phyloP scores from a whole-genome alignment of 2,888 invertebrate species.

The Drosophila meridionalis region DNA sequence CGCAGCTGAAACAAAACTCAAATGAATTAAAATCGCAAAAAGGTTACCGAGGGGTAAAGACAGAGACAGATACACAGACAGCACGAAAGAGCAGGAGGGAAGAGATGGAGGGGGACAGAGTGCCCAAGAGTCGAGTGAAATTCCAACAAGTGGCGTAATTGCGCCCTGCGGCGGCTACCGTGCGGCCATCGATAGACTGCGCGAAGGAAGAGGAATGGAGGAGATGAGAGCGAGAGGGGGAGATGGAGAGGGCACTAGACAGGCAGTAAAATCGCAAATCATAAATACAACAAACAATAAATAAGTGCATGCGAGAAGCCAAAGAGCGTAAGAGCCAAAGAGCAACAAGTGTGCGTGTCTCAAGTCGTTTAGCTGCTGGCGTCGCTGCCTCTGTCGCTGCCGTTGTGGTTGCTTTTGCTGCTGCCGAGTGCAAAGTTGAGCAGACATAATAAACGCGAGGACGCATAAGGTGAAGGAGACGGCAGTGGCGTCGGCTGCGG shows the following conservation, averaged over 20 bases:
- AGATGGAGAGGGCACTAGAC: constrained; percentile 10
- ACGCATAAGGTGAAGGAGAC: constrained; percentile 43
- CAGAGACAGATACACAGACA: constrained; percentile 3
- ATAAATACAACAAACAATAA: constrained; percentile 82
- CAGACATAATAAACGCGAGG: constrained; percentile 67
- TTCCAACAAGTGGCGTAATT: constrained; percentile 82
- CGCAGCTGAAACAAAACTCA: constrained; percentile 69
- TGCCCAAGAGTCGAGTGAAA: constrained; percentile 65
- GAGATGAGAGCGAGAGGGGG: background rate
- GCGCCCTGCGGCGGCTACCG: constrained; percentile 81
- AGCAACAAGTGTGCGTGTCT: constrained; percentile 81
- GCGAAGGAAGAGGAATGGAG: background rate
- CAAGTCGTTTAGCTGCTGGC: constrained; percentile 73
- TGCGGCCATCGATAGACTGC: constrained; percentile 63
- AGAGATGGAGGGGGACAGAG: constrained; percentile 6
- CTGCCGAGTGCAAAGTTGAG: constrained; percentile 78
- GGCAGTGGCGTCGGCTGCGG: constrained; percentile 20
- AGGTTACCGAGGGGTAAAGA: constrained; percentile 31
- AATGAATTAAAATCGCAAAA: constrained; percentile 71
- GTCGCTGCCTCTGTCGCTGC: constrained; percentile 9
- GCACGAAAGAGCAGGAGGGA: background rate
- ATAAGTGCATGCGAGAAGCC: constrained; percentile 67
- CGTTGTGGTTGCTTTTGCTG: constrained; percentile 8
- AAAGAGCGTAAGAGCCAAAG: constrained; percentile 62
- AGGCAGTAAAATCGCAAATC: constrained; percentile 76